Evolutionary conservation across 2,888 invertebrate genomes (phyloP).

Genomic region (Ommatoiulus sabulosus): DNA sequence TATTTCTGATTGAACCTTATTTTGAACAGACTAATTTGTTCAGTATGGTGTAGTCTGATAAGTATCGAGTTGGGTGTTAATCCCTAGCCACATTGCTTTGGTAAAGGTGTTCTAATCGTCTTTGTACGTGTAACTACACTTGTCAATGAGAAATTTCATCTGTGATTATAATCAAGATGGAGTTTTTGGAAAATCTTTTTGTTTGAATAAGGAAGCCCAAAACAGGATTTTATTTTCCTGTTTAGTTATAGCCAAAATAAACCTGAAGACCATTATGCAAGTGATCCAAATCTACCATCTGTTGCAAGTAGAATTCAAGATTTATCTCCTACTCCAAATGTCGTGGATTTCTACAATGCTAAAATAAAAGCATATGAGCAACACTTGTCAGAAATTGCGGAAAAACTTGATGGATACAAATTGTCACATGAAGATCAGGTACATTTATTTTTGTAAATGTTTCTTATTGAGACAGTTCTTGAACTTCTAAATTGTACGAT

Average conservation of each 20-base stretch:
- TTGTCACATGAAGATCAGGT: slow-evolving; percentile 47
- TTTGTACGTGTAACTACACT: too few relatives aligned
- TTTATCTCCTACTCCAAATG: slow-evolving; percentile 46
- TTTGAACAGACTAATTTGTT: too few relatives aligned
- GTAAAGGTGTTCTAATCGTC: too few relatives aligned
- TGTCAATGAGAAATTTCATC: too few relatives aligned
- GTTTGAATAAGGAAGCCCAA: background rate
- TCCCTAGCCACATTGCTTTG: too few relatives aligned
- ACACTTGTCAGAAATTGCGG: background rate
- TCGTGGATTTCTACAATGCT: background rate
- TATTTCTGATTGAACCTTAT: too few relatives aligned
- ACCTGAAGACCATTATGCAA: background rate
- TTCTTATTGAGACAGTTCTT: background rate
- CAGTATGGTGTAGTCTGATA: too few relatives aligned
- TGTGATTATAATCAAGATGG: too few relatives aligned
- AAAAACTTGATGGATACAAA: slow-evolving; percentile 47
- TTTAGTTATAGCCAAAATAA: background rate
- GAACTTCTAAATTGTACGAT: background rate
- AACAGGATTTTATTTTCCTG: background rate
- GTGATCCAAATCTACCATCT: slow-evolving; percentile 5
- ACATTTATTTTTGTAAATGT: background rate
- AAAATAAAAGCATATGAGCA: background rate
- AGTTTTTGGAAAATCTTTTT: background rate
- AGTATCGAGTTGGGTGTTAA: too few relatives aligned
- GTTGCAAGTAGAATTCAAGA: slow-evolving; percentile 25